phyloP scores from a whole-genome alignment of 2,113 vertebrate genomes.

The Gymnocephalus cernua region DNA sequence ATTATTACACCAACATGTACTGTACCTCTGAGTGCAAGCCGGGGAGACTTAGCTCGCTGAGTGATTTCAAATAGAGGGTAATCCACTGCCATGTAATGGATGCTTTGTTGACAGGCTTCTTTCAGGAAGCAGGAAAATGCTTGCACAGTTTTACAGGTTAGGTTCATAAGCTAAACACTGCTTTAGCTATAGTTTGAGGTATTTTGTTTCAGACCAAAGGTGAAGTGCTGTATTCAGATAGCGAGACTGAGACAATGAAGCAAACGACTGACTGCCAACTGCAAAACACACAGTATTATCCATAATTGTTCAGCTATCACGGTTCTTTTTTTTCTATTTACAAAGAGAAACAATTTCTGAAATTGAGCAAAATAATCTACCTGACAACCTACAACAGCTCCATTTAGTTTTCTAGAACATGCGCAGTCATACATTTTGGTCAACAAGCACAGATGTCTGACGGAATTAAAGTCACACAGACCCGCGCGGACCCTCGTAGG shows the following conservation, averaged over 20 bases:
- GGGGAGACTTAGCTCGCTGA: constrained; percentile 71
- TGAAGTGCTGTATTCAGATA: not conserved
- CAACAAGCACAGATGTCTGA: not conserved
- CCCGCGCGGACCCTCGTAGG: not conserved
- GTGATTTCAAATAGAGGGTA: constrained; percentile 78
- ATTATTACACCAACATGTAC: constrained; percentile 72
- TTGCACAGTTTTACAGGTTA: constrained; percentile 48
- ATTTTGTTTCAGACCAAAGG: constrained; percentile 30
- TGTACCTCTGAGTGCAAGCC: constrained; percentile 70
- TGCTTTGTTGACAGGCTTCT: constrained; percentile 67
- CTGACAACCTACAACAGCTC: not conserved
- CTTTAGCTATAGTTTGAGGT: constrained; percentile 1
- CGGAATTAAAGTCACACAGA: not conserved
- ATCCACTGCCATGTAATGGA: constrained; percentile 77
- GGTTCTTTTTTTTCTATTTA: not conserved
- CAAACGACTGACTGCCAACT: constrained; percentile 1
- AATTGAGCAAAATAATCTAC: constrained; percentile 1
- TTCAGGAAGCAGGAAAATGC: constrained; percentile 62
- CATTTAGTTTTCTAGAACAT: not conserved
- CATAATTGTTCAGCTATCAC: not conserved
- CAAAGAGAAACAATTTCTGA: not conserved
- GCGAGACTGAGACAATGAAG: not conserved
- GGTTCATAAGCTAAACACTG: constrained; percentile 22
- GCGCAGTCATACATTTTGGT: not conserved
- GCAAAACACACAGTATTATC: constrained; percentile 2